Evolutionary conservation across 2,888 invertebrate species (phyloP), one percentile per base, ranked within the genome.

Genomic region (Tenthredo scrophulariae): DNA sequence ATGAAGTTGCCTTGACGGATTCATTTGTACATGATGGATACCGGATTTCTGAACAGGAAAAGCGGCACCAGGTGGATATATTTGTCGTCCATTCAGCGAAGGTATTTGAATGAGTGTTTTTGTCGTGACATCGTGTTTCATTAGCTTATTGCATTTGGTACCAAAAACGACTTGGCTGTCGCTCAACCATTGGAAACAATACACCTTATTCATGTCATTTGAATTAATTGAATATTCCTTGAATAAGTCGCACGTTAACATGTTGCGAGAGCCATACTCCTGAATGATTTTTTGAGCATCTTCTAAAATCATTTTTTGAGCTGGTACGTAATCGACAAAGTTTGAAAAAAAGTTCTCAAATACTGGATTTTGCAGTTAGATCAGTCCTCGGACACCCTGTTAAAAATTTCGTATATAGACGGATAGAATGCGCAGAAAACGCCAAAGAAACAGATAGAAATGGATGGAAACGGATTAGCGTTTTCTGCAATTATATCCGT

Each of bases 141-240:
- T 97, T 87, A 99, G 94, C 96, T 98, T 98, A 94, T 99, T 99
- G 94, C 99, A 99, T 94, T 99, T 99, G 82, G 99, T 99, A 84
- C 99, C 99, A 93, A 98, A 98, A 33, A 98, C 98, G 85, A 99
- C 97, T 94, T 98, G 98, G 90, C 98, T 95, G 94, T 98, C 98
- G 89, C 98, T 98, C 62, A 99, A 95, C 99, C 99, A 99, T 93
- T 98, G 97, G 0, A 98, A 98, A 93, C 98, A 98, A 94, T 99
- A 99, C 86, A 98, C 97, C 94, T 98, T 98, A 94, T 98, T 98
- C 95, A 98, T 97, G 93, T 97, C 97, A 88, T 97, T 97, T 87
- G 98, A 94, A 91, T 95, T 96, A 91, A 98, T 96, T 13, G 97
- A 96, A 33, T 97, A 97, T 94, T 98, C 98, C 89, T 97, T 96